Evolutionary conservation across 2,797 vertebrate species (phyloP), one percentile per base, ranked within the genome.

Genomic region (Thunnus albacares): DNA sequence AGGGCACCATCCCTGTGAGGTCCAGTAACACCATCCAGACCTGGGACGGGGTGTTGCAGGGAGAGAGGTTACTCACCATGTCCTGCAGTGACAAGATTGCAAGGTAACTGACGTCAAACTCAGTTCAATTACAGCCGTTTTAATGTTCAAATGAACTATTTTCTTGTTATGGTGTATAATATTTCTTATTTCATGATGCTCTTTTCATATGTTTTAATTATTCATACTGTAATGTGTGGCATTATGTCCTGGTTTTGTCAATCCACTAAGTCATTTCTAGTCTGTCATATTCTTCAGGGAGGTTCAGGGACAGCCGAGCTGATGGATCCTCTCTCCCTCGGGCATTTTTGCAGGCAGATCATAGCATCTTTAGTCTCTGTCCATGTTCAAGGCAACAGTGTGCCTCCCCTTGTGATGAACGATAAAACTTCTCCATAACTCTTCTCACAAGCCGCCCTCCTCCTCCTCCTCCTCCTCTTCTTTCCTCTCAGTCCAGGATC

Each of bases 51-150:
- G 97, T 98, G 0, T 77, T 98, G 24, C 98, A 98, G 79, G 97
- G 98, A 0, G 97, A 98, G 80, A 94, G 97, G 80, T 95, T 98
- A 17, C 97, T 98, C 41, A 98, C 97, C 72, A 98, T 99, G 98
- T 98, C 97, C 60, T 99, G 98, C 94, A 98, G 97, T 2, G 98
- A 99, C 95, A 99, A 99, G 94, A 98, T 99, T n/a, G 97, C 98
- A 0, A 97, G 98, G 98, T 99, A 88, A 43, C 28, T 33, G 30
- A 5, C 0, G 4, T 35, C 22, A 53, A 24, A 53, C n/a, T 15
- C 3, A 12, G 35, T 9, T 28, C 15, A 57, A 3, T 61, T 22
- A 3, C 20, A 14, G n/a, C 3, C 7, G 3, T 26, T 5, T 26
- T 12, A 8, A 57, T 26, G 33, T 43, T 2, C 35, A 6, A 26